Evolutionary conservation across 2,888 invertebrate genomes (phyloP).

Genomic region (Ephialtes manifestator): DNA sequence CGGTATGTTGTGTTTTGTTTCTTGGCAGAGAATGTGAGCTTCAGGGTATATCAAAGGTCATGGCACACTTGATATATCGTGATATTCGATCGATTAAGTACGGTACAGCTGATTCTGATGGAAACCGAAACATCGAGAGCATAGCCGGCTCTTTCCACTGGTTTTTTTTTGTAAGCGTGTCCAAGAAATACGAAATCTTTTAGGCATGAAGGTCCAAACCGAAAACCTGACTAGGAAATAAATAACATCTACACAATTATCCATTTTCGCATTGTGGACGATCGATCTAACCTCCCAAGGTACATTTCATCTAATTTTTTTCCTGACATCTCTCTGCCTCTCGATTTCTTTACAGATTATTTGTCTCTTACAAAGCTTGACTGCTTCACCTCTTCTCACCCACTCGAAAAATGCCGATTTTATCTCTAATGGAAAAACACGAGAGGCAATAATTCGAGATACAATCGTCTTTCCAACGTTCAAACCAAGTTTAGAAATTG

Average conservation of each 20-base stretch:
- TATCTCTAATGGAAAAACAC: background rate
- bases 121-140: background rate
- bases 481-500: background rate
- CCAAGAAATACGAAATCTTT: background rate
- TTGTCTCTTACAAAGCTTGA: background rate
- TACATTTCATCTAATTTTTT: background rate
- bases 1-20: background rate
- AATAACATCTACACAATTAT: background rate
- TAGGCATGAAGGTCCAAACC: background rate
- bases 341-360: background rate
- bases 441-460: background rate
- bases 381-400: constrained; percentile 2
- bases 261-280: constrained; percentile 12
- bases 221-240: background rate
- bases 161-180: background rate
- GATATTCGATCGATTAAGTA: constrained; percentile 10
- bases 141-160: background rate
- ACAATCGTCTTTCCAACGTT: background rate
- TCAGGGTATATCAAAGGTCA: background rate
- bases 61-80: background rate
- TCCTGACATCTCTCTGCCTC: background rate
- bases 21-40: background rate
- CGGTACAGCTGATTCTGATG: constrained; percentile 2
- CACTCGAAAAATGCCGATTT: background rate
- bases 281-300: background rate